Conservation (phyloP, 2,113 vertebrate genomes). For the Microtus oregoni region DNA sequence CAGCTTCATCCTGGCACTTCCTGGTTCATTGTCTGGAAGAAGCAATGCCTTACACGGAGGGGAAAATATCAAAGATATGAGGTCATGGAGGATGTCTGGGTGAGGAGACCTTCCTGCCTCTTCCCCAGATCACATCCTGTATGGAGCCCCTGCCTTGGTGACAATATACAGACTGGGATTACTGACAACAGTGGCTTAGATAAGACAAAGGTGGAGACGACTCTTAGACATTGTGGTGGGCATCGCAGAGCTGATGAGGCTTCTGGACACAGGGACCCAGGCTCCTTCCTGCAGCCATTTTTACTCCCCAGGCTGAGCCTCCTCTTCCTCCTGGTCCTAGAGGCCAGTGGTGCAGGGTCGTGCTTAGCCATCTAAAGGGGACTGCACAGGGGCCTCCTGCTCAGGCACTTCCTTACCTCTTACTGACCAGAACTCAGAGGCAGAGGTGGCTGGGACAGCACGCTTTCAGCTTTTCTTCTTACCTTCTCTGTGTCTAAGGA, state of each 20-base stretch:
- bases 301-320: neutral
- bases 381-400: neutral
- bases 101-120: neutral
- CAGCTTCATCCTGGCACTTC: neutral
- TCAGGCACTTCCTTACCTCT: neutral
- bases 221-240: neutral
- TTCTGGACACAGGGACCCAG: neutral
- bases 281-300: neutral
- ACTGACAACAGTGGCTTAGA: neutral
- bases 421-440: neutral
- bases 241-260: neutral
- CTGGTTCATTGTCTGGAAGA: neutral
- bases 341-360: neutral
- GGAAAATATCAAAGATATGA: neutral
- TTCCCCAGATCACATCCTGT: neutral
- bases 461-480: neutral
- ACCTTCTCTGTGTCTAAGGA: neutral
- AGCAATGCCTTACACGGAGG: neutral
- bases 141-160: neutral
- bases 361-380: too few species aligned
- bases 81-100: neutral
- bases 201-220: neutral
- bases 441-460: neutral
- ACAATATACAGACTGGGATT: neutral
- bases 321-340: neutral